Conservation (phyloP, 2,113 vertebrate genomes). For the zebrafish (Danio rerio) region GRCz12tu NC_133193.1:16114001-16114500, state of each 20-base stretch:
- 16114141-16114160: constrained; percentile 28
- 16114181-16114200: background rate
- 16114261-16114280: background rate
- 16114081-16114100: constrained; percentile 62
- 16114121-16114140: constrained; percentile 52
- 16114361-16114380: background rate
- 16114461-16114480: no score
- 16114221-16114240: constrained; percentile 7
- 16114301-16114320: background rate
- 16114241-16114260: constrained; percentile 15
- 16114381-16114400: background rate
- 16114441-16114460: no score
- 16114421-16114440: no score
- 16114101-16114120: constrained; percentile 60
- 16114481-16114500: no score
- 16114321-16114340: background rate
- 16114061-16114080: constrained; percentile 80
- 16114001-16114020: constrained; percentile 83
- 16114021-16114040: constrained; percentile 81
- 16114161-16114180: constrained; percentile 27
- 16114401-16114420: no score
- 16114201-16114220: constrained; percentile 16
- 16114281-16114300: background rate
- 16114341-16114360: no score
- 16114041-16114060: constrained; percentile 79